These are phyloP conservation scores for Scaptomyza graminum DNA, from an alignment of 1,140 invertebrate genomes.

Conservation along the genomic window DNA sequence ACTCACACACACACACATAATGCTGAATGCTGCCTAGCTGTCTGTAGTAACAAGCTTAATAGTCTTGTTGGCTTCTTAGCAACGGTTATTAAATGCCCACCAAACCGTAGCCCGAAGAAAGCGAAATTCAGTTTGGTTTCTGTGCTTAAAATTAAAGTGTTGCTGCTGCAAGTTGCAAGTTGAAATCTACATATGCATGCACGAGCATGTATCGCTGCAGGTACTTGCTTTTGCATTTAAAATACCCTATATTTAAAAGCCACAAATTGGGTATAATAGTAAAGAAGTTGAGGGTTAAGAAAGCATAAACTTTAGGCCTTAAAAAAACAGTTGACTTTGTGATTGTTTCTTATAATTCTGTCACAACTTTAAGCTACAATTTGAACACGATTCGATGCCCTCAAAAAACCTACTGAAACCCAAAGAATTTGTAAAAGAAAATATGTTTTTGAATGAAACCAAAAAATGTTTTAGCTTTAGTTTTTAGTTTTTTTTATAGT, in stretches of 20 bases:
- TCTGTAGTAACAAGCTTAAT: slow-evolving; percentile 31
- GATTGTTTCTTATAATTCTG: too few relatives aligned
- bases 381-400: too few relatives aligned
- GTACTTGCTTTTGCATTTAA: background rate
- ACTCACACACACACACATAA: slow-evolving; percentile 1
- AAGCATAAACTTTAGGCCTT: too few relatives aligned
- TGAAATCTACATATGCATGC: background rate
- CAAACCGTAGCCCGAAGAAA: slow-evolving; percentile 29
- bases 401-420: background rate
- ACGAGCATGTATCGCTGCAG: slow-evolving; percentile 2
- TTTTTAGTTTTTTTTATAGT: too few relatives aligned
- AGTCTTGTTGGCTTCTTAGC: slow-evolving; percentile 45
- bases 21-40: slow-evolving; percentile 27
- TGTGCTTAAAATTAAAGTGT: slow-evolving; percentile 1
- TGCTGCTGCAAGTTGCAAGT: slow-evolving; percentile 1
- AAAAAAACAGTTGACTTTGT: too few relatives aligned
- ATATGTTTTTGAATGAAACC: too few relatives aligned
- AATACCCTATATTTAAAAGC: background rate
- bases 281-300: too few relatives aligned
- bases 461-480: too few relatives aligned
- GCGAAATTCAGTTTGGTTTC: slow-evolving; percentile 22
- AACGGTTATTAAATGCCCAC: slow-evolving; percentile 37
- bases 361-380: too few relatives aligned
- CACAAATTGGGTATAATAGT: background rate
- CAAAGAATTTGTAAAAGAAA: too few relatives aligned